Conservation (phyloP, 2,888 invertebrate species). For the Podabrus alpinus region DNA sequence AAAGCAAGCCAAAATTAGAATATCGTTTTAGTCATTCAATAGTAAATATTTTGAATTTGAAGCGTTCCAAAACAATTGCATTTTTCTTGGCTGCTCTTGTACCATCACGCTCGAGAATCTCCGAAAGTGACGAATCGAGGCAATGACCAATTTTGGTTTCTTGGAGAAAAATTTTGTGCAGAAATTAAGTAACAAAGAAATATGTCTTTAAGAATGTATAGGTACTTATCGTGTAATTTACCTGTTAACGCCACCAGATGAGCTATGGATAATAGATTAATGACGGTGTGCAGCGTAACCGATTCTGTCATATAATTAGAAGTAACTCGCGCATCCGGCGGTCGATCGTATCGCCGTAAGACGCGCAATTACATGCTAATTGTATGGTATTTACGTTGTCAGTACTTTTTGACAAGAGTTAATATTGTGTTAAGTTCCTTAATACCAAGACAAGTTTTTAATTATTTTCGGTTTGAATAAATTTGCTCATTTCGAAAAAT, state of each 20-base stretch:
- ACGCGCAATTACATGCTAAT: conserved; percentile 31
- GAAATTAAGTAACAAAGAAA: not conserved
- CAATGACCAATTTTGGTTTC: not conserved
- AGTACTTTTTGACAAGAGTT: not conserved
- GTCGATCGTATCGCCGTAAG: conserved; percentile 32
- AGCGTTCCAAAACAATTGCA: not conserved
- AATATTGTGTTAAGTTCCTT: not conserved
- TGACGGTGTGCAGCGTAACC: conserved; percentile 30
- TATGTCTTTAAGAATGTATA: not conserved
- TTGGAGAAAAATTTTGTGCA: not conserved
- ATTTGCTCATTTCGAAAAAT: not conserved
- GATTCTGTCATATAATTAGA: conserved; percentile 37
- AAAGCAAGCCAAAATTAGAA: not conserved
- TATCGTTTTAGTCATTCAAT: not conserved
- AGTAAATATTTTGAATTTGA: not conserved
- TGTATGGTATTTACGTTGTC: conserved; percentile 8
- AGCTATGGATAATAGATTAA: conserved; percentile 33
- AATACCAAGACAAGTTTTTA: not conserved
- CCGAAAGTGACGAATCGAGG: no score
- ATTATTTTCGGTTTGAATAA: not conserved
- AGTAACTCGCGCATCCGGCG: conserved; percentile 35
- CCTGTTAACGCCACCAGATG: conserved; percentile 30
- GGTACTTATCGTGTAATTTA: conserved; percentile 24
- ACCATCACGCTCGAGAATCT: no score
- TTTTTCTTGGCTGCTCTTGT: not conserved